Percentiles rank a stretch among this genome's conserved stretches.
These are phyloP conservation scores for Eilema griseolum DNA, from an alignment of 2,888 invertebrate genomes.

Conservation along the genomic window DNA sequence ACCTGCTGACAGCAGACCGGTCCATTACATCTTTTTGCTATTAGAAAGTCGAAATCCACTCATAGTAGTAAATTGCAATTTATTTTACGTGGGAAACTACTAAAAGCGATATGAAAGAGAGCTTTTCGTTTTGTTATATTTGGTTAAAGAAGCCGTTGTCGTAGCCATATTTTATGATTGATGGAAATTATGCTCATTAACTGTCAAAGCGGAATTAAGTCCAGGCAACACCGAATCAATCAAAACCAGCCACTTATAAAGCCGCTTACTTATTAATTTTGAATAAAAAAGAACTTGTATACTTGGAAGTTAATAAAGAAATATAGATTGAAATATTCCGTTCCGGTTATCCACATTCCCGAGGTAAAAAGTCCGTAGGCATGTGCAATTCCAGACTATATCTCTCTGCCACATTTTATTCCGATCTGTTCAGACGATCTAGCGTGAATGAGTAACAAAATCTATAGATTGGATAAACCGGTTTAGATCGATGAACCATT, in stretches of 20 bases:
- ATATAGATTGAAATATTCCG: not conserved
- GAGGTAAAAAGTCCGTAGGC: not conserved
- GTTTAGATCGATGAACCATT: too few relatives aligned
- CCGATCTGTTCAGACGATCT: not conserved
- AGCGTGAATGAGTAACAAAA: not conserved
- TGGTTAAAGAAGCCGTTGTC: not conserved
- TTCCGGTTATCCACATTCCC: too few relatives aligned
- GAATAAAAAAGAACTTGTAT: not conserved
- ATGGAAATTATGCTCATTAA: not conserved
- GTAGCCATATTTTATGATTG: not conserved
- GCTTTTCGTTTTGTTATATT: not conserved
- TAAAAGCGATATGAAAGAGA: conserved; percentile 29
- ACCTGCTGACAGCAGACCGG: conserved; percentile 36
- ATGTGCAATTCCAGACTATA: too few relatives aligned
- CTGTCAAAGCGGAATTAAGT: not conserved
- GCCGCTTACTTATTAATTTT: not conserved
- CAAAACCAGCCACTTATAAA: not conserved
- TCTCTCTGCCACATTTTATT: too few relatives aligned
- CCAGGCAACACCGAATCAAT: conserved; percentile 2
- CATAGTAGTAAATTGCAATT: conserved; percentile 36
- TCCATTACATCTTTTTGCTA: conserved; percentile 53
- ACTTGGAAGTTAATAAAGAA: not conserved
- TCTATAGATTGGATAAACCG: too few relatives aligned
- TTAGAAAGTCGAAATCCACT: conserved; percentile 19
- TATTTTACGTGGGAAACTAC: conserved; percentile 41